Percentiles rank a stretch among this genome's conserved stretches.
Evolutionary conservation across 1,140 invertebrate genomes (phyloP).

Genomic region (Drosophila obscura): DNA sequence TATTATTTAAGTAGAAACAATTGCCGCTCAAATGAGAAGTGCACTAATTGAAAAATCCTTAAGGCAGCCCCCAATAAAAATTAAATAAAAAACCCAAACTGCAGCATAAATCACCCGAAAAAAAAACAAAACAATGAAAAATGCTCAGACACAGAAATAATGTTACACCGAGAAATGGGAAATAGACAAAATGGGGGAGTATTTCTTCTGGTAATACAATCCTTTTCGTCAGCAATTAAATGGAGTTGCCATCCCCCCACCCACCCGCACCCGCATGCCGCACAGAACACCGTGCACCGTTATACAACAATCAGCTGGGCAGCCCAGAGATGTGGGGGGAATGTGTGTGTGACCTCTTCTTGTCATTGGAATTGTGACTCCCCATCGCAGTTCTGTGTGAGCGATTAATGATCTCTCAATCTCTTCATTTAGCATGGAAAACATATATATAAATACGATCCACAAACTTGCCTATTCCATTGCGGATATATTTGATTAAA

Average conservation of each 20-base stretch:
- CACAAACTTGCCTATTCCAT: too few species aligned
- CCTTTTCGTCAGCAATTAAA: conserved; percentile 58
- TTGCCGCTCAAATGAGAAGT: conserved; percentile 51
- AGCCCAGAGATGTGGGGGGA: too few species aligned
- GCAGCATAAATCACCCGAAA: conserved; percentile 58
- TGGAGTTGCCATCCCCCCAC: conserved; percentile 24
- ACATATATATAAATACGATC: too few species aligned
- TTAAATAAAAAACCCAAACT: conserved; percentile 41
- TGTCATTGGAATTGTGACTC: too few species aligned
- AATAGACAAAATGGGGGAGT: conserved; percentile 14
- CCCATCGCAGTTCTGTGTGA: too few species aligned
- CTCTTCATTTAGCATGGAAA: too few species aligned
- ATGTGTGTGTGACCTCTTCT: neutral
- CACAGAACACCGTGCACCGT: neutral
- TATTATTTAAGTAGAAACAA: conserved; percentile 46
- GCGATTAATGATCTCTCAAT: too few species aligned
- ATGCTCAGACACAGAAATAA: conserved; percentile 29
- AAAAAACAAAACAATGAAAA: conserved; percentile 59
- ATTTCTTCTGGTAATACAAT: conserved; percentile 58
- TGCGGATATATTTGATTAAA: too few species aligned
- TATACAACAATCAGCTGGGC: neutral
- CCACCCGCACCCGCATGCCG: neutral
- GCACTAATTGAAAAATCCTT: conserved; percentile 61
- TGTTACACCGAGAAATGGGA: neutral
- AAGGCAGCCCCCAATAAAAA: conserved; percentile 52